phyloP scores from a whole-genome alignment of 2,888 invertebrate species.

The Caenorhabditis sulstoni region DNA sequence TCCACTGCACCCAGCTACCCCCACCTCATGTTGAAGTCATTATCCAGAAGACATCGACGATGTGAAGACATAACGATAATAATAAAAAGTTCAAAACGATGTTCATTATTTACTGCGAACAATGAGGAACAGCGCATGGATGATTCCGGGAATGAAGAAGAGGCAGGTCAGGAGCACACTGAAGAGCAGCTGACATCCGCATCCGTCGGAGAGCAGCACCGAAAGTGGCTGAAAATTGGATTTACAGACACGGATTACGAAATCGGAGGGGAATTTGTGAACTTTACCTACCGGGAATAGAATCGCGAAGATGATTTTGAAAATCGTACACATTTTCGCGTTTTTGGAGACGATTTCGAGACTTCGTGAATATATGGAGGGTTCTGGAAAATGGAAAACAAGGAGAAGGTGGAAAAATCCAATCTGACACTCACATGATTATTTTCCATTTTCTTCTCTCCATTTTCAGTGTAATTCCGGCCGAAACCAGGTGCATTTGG shows the following conservation, averaged over 20 bases:
- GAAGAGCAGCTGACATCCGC: conserved; percentile 33
- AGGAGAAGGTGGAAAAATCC: background rate
- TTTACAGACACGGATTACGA: too few species aligned
- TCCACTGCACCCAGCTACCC: too few species aligned
- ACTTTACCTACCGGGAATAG: conserved; percentile 28
- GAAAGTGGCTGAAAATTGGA: conserved; percentile 50
- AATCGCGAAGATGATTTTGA: conserved; percentile 39
- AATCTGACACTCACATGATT: background rate
- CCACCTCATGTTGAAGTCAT: too few species aligned
- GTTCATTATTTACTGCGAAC: conserved; percentile 37
- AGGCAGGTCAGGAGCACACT: conserved; percentile 50
- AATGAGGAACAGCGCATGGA: conserved; percentile 47
- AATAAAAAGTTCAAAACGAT: background rate
- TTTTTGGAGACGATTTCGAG: background rate
- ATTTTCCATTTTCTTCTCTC: too few species aligned
- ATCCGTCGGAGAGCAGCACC: conserved; percentile 41
- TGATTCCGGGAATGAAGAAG: conserved; percentile 51
- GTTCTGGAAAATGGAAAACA: background rate
- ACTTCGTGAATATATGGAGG: background rate
- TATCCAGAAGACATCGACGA: too few species aligned
- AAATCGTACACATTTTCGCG: conserved; percentile 12
- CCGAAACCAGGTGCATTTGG: conserved; percentile 56
- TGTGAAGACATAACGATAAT: too few species aligned
- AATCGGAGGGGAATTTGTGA: background rate
- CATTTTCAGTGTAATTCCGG: conserved; percentile 33